Conservation (phyloP, 2,797 vertebrate species). For the Anguilla marmorata region DNA sequence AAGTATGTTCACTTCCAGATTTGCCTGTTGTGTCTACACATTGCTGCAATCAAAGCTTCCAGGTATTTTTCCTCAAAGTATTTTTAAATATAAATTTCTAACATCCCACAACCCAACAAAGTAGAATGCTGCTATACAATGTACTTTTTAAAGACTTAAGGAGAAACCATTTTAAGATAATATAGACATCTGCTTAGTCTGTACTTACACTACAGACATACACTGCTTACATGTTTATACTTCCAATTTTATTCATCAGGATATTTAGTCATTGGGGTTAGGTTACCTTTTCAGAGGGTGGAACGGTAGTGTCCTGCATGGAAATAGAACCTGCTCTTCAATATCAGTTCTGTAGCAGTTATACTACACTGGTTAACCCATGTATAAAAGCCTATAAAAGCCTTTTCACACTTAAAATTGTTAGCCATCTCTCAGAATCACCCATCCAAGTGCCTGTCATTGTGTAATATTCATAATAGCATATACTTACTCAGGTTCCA, state of each 20-base stretch:
- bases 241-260: background rate
- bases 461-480: background rate
- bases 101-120: background rate
- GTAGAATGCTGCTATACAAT: background rate
- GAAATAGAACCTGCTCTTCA: background rate
- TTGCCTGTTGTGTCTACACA: background rate
- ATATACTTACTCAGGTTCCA: conserved; percentile 24
- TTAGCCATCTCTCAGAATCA: background rate
- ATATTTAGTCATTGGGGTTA: background rate
- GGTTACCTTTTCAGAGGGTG: background rate
- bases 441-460: background rate
- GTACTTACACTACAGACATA: background rate
- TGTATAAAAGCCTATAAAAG: background rate
- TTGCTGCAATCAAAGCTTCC: background rate
- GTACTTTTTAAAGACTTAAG: background rate
- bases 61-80: background rate
- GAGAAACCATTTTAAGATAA: background rate
- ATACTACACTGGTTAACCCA: background rate
- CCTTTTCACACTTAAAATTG: conserved; percentile 9
- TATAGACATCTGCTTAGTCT: background rate
- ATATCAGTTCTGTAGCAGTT: background rate
- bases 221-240: background rate
- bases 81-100: background rate
- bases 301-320: background rate
- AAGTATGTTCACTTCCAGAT: background rate